A percentile compares a stretch with the other conserved stretches of the same genome.
Conservation (phyloP, 2,888 invertebrate genomes). For the Trileptium ribeirensis region DNA sequence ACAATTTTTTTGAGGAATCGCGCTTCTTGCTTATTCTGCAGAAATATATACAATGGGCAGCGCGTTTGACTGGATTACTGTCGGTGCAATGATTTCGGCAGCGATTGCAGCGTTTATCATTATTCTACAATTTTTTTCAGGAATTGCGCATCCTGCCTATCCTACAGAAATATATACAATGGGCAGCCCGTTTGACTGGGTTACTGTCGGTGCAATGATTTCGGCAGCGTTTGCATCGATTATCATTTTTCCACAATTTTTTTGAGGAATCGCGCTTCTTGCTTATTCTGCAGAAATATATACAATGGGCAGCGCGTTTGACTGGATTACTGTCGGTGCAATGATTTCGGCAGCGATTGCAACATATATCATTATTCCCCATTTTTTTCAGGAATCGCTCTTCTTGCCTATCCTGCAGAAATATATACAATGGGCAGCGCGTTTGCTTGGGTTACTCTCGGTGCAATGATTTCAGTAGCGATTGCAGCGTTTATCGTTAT, state of each 20-base stretch:
- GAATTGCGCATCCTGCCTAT: not conserved
- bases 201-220: not conserved
- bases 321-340: constrained; percentile 14
- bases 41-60: constrained; percentile 20
- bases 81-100: constrained; percentile 9
- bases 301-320: constrained; percentile 12
- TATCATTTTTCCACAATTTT: constrained; percentile 17
- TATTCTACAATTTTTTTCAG: constrained; percentile 15
- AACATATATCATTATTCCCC: not conserved
- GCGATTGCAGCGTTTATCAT: not conserved
- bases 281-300: constrained; percentile 6
- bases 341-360: not conserved
- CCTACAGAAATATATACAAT: constrained; percentile 11
- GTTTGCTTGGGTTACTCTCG: constrained; percentile 15
- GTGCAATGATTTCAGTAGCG: not conserved
- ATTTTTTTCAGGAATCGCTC: constrained; percentile 1
- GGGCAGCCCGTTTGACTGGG: constrained; percentile 18
- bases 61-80: constrained; percentile 14
- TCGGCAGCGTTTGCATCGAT: not conserved
- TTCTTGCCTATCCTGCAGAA: constrained; percentile 10
- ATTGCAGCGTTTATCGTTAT: constrained; percentile 6
- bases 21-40: constrained; percentile 2
- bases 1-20: constrained; percentile 8
- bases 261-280: not conserved
- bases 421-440: constrained; percentile 20